Percentiles rank a stretch among this genome's conserved stretches.
Conservation (phyloP, 2,888 invertebrate genomes). For the Aplocera efformata region DNA sequence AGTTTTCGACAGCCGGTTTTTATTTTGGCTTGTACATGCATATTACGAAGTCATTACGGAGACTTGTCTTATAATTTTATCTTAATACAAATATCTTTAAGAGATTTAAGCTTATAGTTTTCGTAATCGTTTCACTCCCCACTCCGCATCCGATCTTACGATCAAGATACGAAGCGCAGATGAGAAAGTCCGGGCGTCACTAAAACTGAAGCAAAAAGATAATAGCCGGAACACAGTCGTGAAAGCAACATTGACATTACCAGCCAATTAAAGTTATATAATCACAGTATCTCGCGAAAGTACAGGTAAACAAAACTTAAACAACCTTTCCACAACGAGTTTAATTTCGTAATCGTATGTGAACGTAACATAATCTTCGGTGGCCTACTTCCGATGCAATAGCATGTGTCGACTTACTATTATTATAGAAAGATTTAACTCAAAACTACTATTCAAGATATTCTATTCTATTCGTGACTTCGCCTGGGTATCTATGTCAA, state of each 20-base stretch:
- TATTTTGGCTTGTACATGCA: neutral
- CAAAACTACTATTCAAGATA: no score
- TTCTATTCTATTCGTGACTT: no score
- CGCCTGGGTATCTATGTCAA: no score
- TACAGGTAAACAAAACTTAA: conserved; percentile 69
- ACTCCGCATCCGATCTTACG: no score
- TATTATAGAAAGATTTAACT: no score
- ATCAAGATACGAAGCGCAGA: no score
- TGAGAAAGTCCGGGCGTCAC: conserved; percentile 53
- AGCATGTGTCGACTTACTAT: conserved; percentile 21
- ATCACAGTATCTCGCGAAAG: conserved; percentile 59
- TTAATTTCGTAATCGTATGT: conserved; percentile 34
- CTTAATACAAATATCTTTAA: no score
- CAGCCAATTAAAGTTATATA: conserved; percentile 66
- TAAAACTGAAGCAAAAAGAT: conserved; percentile 52
- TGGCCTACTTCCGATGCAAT: conserved; percentile 33
- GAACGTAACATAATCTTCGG: conserved; percentile 26
- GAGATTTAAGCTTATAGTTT: no score
- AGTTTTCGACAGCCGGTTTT: conserved; percentile 3
- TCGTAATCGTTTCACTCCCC: no score
- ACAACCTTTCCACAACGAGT: conserved; percentile 51
- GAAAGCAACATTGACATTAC: conserved; percentile 77
- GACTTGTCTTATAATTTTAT: no score
- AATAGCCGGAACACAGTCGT: conserved; percentile 58
- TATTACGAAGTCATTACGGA: no score